Conservation (phyloP, 2,113 vertebrate species). For the Trichechus manatus region DNA sequence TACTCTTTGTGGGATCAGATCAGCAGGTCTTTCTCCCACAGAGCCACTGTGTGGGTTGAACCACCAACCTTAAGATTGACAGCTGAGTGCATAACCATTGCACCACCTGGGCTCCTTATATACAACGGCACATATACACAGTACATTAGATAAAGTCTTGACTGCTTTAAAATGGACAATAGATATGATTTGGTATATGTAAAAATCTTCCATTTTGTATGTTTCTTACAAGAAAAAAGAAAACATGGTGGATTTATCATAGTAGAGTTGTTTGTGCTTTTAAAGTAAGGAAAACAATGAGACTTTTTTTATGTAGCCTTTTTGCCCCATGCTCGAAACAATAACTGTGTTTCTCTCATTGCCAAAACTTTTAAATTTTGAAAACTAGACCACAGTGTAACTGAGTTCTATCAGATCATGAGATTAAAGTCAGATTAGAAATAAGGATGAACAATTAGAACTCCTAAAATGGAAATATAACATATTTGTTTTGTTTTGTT, state of each 20-base stretch:
- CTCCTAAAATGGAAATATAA: neutral
- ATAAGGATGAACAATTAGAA: neutral
- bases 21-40: neutral
- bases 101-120: neutral
- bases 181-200: neutral
- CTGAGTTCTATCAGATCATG: neutral
- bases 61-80: neutral
- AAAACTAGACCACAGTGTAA: conserved; percentile 14
- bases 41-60: neutral
- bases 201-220: neutral
- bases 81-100: neutral
- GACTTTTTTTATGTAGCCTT: neutral
- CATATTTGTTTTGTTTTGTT: neutral
- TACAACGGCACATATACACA: neutral
- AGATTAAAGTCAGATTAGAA: neutral
- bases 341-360: neutral
- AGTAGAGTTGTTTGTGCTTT: neutral
- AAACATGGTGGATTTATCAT: neutral
- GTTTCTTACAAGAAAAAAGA: neutral
- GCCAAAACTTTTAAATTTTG: neutral
- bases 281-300: neutral
- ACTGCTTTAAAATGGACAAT: neutral
- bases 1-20: too few relatives aligned
- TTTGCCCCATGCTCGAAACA: neutral
- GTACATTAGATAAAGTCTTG: neutral